Evolutionary conservation across 2,113 vertebrate species (phyloP).

Genomic region (Smithornis capensis): DNA sequence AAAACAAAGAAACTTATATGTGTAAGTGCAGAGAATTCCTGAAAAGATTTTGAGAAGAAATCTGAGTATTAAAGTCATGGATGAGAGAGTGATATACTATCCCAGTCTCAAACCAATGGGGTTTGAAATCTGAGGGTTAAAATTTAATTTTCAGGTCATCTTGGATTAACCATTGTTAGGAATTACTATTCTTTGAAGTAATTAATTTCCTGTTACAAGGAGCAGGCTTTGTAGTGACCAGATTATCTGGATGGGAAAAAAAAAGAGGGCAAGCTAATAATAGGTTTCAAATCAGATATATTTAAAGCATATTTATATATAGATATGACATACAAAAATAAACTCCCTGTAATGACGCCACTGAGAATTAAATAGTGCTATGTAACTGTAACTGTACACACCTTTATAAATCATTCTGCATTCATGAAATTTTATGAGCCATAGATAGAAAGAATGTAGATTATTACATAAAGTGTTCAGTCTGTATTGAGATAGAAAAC

Average conservation of each 20-base stretch:
- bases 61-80: constrained; percentile 24
- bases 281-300: neutral
- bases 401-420: neutral
- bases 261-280: neutral
- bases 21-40: neutral
- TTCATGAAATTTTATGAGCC: neutral
- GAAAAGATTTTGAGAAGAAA: neutral
- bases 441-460: neutral
- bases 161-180: neutral
- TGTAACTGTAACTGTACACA: neutral
- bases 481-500: neutral
- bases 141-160: neutral
- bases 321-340: neutral
- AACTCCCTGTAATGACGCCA: neutral
- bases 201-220: neutral
- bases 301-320: neutral
- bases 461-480: neutral
- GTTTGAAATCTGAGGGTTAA: neutral
- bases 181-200: neutral
- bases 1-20: constrained; percentile 27
- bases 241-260: neutral
- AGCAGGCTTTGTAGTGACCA: neutral
- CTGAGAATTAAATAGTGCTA: neutral
- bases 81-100: neutral
- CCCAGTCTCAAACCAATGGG: neutral